Conservation (phyloP, 53 echinoderm and acorn worm species). For the Temnopleurus reevesii region DNA sequence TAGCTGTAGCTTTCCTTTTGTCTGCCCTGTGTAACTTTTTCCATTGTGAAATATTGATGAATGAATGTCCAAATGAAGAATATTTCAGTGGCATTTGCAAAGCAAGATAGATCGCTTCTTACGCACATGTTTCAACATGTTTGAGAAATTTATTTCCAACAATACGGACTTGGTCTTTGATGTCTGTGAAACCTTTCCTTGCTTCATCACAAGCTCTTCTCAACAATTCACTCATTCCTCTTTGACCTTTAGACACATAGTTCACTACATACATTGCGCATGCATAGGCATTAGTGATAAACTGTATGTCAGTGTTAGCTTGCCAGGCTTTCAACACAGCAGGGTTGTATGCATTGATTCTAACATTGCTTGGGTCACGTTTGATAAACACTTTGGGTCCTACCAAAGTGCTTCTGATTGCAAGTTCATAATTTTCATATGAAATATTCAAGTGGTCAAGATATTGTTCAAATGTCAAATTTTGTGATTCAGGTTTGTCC, state of each 20-base stretch:
- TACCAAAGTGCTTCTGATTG: neutral
- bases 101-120: conserved; percentile 60
- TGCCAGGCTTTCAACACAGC: conserved; percentile 60
- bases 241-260: conserved; percentile 67
- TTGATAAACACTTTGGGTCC: conserved; percentile 41
- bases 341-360: conserved; percentile 33
- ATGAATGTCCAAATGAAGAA: no score
- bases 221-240: conserved; percentile 62
- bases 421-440: neutral
- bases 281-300: conserved; percentile 62
- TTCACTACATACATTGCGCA: conserved; percentile 65
- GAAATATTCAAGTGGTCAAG: neutral
- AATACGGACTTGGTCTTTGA: conserved; percentile 40
- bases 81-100: conserved; percentile 59
- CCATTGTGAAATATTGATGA: no score
- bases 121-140: conserved; percentile 58
- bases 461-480: conserved; percentile 35
- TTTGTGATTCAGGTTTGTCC: conserved; percentile 6
- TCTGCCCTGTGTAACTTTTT: no score
- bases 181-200: neutral
- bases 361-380: conserved; percentile 36
- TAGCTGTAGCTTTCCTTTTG: no score
- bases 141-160: conserved; percentile 57
- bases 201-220: conserved; percentile 52
- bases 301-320: conserved; percentile 77